Percentiles rank a stretch among this genome's conserved stretches.
These are phyloP conservation scores for Hydractinia echinata DNA, from an alignment of 30 jellyfish, hydroid and myxozoan species.

Conservation along the genomic window DNA sequence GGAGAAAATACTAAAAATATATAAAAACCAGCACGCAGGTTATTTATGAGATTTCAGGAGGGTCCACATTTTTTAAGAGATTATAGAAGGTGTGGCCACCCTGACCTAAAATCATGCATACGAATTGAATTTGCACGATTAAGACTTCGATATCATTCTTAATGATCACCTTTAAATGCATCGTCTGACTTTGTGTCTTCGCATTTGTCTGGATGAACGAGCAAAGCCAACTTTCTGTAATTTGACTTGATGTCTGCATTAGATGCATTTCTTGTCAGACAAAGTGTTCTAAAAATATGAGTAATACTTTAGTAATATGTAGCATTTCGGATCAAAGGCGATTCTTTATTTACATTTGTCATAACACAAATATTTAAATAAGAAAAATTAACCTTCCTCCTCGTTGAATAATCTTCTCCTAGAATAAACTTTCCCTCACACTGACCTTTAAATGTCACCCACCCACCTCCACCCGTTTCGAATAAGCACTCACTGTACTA, in stretches of 20 bases:
- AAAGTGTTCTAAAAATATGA: constrained; percentile 19
- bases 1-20: too few relatives aligned
- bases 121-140: too few relatives aligned
- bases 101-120: too few relatives aligned
- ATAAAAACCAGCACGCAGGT: too few relatives aligned
- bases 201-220: constrained; percentile 90
- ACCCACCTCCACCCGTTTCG: too few relatives aligned
- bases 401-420: not conserved
- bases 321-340: not conserved
- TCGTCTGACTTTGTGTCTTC: constrained; percentile 72
- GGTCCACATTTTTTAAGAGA: too few relatives aligned
- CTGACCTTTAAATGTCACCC: too few relatives aligned
- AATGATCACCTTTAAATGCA: constrained; percentile 58
- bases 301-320: not conserved
- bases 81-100: too few relatives aligned
- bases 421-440: too few relatives aligned
- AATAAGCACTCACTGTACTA: too few relatives aligned
- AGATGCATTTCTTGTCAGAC: constrained; percentile 11
- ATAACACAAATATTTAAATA: not conserved
- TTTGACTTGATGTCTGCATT: constrained; percentile 8
- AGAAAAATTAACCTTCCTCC: not conserved
- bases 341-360: not conserved
- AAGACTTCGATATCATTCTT: too few relatives aligned
- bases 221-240: constrained; percentile 65
- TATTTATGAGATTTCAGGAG: too few relatives aligned